Percentiles rank a stretch among this genome's conserved stretches.
phyloP scores from a whole-genome alignment of 2,888 invertebrate species.

The Drosophila subquinaria region DNA sequence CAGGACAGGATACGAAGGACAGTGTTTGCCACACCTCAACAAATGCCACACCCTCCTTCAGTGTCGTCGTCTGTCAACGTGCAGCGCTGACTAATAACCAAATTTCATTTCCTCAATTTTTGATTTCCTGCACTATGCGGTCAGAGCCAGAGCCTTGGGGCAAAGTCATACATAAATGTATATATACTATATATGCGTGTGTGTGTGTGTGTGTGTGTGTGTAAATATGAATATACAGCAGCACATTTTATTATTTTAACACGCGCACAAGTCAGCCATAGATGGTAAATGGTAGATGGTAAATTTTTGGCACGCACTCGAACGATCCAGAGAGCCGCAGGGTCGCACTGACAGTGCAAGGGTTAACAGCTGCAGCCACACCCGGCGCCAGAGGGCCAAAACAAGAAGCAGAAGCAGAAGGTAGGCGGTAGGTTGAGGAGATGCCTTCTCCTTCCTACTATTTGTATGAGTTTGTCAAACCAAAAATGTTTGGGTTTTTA shows the following conservation, averaged over 20 bases:
- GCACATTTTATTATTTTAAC: conserved; percentile 76
- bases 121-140: conserved; percentile 77
- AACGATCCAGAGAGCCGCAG: conserved; percentile 47
- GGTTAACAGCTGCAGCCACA: conserved; percentile 78
- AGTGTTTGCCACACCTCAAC: conserved; percentile 61
- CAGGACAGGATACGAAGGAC: conserved; percentile 22
- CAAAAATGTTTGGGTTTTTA: conserved; percentile 67
- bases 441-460: conserved; percentile 4
- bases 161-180: neutral
- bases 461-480: conserved; percentile 79
- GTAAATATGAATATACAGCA: conserved; percentile 34
- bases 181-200: neutral
- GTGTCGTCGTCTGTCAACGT: conserved; percentile 48
- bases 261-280: conserved; percentile 70
- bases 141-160: conserved; percentile 35
- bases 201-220: conserved; percentile 17
- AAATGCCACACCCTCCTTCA: conserved; percentile 4
- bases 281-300: conserved; percentile 57
- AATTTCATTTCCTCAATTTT: conserved; percentile 79
- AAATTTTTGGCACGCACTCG: conserved; percentile 77
- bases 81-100: conserved; percentile 75
- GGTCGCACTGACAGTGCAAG: conserved; percentile 59
- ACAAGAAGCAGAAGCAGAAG: no score
- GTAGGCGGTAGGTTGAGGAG: no score
- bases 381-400: conserved; percentile 46